Base-by-base conservation (phyloP, 2,797 vertebrate species). In the Tapera naevia region DNA sequence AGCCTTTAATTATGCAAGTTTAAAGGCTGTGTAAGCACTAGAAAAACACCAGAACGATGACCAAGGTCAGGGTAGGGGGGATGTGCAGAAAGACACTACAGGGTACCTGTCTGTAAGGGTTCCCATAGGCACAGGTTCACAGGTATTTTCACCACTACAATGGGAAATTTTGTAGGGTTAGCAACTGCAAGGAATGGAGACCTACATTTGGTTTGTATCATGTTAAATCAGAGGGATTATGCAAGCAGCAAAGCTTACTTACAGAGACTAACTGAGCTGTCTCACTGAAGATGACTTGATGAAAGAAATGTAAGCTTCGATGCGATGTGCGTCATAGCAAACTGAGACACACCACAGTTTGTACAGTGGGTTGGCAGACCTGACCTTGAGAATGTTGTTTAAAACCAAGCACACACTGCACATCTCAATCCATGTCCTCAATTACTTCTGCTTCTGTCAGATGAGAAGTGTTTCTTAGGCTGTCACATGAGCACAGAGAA, bases 331-430 rank as follows among this genome's bases (percentile, higher is more conserved):
- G 28, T 57, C 0, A 0, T 50, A 50, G 15, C 86, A 24, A 54
- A 54, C 43, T 65, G 43, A 81, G 37, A 56, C 33, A 51, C 25
- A 23, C 19, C 25, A 50, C 39, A n/a, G 3, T 76, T 84, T 1
- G 0, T 50, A 24, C 1, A 2, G 4, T 58, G 51, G 58, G 8
- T 25, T 86, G n/a, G 7, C 30, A 8, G 7, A 28, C 4, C 11
- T 88, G 7, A 60, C 10, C 15, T 19, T 65, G 30, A 92, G 39
- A 15, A 14, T 30, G 6, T 30, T 86, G 10, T 72, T 88, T 80
- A 50, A 69, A 83, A 76, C 8, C 17, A 54, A 61, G 13, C 8
- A 30, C 4, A 13, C 25, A 50, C 48, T 60, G 33, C 75, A 15
- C 30, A 22, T n/a, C 30, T 43, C 76, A 24, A 35, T 69, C 33